These are phyloP conservation scores for Proterorhinus semilunaris DNA, from an alignment of 2,113 vertebrate genomes.

Conservation along the genomic window DNA sequence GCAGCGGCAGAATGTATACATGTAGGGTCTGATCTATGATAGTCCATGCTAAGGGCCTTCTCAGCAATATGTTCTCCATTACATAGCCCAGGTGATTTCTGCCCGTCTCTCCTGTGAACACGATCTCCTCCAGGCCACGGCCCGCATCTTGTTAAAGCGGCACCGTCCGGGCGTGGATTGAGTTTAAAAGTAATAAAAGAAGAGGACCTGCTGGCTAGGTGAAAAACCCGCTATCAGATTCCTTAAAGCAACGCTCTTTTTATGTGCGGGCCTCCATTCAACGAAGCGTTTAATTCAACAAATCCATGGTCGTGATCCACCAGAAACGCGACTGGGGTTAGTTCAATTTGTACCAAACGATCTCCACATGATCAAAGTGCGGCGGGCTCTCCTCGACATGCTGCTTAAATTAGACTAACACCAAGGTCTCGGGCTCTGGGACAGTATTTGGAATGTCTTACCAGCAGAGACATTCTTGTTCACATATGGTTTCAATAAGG, in stretches of 20 bases:
- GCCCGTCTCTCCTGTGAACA: conserved; percentile 81
- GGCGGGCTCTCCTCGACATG: conserved; percentile 95
- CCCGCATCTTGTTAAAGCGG: conserved; percentile 86
- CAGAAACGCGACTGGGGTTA: conserved; percentile 95
- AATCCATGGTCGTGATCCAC: conserved; percentile 99
- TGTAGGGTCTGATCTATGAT: conserved; percentile 67
- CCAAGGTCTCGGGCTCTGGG: conserved; percentile 98
- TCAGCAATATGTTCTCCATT: conserved; percentile 91
- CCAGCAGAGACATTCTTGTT: conserved; percentile 95
- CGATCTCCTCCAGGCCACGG: conserved; percentile 88
- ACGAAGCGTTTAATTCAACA: conserved; percentile 99
- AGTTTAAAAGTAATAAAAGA: conserved; percentile 97
- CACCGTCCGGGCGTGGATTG: conserved; percentile 86
- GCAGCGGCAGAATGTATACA: conserved; percentile 55
- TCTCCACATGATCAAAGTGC: conserved; percentile 99
- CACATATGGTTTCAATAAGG: conserved; percentile 99
- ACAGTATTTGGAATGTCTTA: conserved; percentile 99
- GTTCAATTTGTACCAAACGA: conserved; percentile 99
- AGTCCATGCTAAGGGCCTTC: conserved; percentile 71
- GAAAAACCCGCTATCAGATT: conserved; percentile 95
- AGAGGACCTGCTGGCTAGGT: conserved; percentile 94
- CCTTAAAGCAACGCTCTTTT: conserved; percentile 88
- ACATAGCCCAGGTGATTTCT: conserved; percentile 89
- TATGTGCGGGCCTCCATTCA: conserved; percentile 95
- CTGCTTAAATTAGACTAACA: conserved; percentile 99